Evolutionary conservation across 1,140 invertebrate species (phyloP).

Genomic region (Ips nitidus): DNA sequence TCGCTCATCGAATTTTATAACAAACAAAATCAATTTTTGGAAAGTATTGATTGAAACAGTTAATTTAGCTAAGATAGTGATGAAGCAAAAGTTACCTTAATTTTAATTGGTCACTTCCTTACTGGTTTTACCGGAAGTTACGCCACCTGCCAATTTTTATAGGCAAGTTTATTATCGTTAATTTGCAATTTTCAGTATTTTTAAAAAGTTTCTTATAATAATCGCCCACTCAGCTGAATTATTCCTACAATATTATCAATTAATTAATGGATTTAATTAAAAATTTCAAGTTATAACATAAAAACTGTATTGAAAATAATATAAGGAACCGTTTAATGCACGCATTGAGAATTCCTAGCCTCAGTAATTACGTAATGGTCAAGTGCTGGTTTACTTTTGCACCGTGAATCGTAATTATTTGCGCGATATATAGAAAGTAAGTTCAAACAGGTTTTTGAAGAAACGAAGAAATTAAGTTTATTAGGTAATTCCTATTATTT

Average conservation of each 20-base stretch:
- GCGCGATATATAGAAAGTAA: constrained; percentile 8
- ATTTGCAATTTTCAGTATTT: no score
- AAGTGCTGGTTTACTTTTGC: constrained; percentile 13
- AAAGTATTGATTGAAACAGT: no score
- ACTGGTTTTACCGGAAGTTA: no score
- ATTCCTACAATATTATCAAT: background rate
- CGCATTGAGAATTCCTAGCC: background rate
- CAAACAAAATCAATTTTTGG: no score
- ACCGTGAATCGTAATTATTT: constrained; percentile 6
- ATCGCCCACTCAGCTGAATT: background rate
- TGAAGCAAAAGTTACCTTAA: no score
- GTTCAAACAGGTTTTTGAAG: constrained; percentile 14
- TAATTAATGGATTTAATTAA: background rate
- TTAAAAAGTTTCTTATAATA: no score
- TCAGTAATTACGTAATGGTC: constrained; percentile 7
- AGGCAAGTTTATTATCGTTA: no score
- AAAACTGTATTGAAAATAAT: background rate
- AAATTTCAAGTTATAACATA: background rate
- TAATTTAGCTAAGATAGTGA: no score
- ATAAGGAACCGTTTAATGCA: background rate
- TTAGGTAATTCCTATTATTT: background rate
- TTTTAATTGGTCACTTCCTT: no score
- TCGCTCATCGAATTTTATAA: no score
- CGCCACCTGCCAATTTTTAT: no score
- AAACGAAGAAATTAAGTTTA: constrained; percentile 6